Evolutionary conservation across 2,888 invertebrate genomes (phyloP), one percentile per base, ranked within the genome.

Genomic region (Rhamnusium bicolor): DNA sequence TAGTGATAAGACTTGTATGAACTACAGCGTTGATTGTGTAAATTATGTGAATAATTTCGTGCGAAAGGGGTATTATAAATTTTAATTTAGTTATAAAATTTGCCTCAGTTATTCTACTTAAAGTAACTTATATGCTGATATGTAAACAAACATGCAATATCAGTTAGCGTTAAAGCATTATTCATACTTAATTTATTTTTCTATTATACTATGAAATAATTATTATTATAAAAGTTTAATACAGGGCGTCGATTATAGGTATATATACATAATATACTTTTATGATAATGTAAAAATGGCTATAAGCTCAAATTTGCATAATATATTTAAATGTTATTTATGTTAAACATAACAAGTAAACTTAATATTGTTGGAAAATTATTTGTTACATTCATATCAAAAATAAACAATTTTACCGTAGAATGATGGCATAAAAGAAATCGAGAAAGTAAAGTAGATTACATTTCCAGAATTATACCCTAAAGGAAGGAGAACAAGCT

Each of bases 121-220:
- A 65, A 71, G 49, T 62, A 53, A 67, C 66, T 73, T 70, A 63
- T 70, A 69, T 54, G 58, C 53, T 61, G 61, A 46, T 53, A 29
- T 60, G 71, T 74, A 74, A 71, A 74, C 69, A 74, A 74, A 74
- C 74, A 74, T 56, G 71, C 71, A 74, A 56, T 69, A 54, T 69
- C 21, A 53, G 29, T 58, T 58, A 58, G 10, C 18, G 16, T 18
- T n/a, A 0, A n/a, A 19, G 12, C 21, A 7, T 19, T 24, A 24
- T 2, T 12, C 4, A 10, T 53, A 24, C 21, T 21, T 12, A 3
- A 1, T 32, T 10, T 32, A 1, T 40, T 40, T n/a, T 40, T 40
- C n/a, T n/a, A n/a, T n/a, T n/a, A n/a, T 32, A 10, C 2, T 40
- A n/a, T n/a, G n/a, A 40, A 10, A 40, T 40, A n/a, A 40, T 40